These are phyloP conservation scores for Larimichthys polyactis DNA, from an alignment of 2,113 vertebrate genomes.

Conservation along the genomic window DNA sequence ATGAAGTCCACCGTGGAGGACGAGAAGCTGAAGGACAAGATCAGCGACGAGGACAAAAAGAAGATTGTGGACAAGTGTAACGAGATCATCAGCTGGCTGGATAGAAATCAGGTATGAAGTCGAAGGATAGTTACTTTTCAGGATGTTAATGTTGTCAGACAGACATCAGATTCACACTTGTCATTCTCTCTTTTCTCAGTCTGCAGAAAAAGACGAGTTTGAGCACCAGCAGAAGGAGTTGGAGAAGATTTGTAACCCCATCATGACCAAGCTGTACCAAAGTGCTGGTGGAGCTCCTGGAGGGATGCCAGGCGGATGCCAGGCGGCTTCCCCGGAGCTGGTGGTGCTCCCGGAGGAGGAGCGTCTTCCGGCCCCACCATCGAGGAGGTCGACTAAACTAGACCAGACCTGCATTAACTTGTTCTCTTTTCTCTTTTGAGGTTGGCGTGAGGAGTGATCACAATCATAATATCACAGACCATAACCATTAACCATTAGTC, in stretches of 20 bases:
- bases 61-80: conserved; percentile 91
- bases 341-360: conserved; percentile 70
- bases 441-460: background rate
- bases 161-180: background rate
- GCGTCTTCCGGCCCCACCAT: conserved; percentile 82
- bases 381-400: conserved; percentile 82
- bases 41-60: conserved; percentile 91
- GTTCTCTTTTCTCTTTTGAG: conserved; percentile 7
- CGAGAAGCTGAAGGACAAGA: conserved; percentile 92
- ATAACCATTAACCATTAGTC: background rate
- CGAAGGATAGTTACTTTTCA: too few species aligned
- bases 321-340: conserved; percentile 78
- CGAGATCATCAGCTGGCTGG: conserved; percentile 91
- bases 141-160: background rate
- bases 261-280: conserved; percentile 86
- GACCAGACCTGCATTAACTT: conserved; percentile 16
- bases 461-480: conserved; percentile 5
- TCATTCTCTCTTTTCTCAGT: conserved; percentile 62
- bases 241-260: conserved; percentile 86
- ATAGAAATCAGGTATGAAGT: conserved; percentile 88
- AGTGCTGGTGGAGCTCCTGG: conserved; percentile 76
- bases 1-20: conserved; percentile 94
- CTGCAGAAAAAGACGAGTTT: conserved; percentile 94
- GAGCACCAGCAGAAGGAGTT: conserved; percentile 95
- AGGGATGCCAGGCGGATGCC: conserved; percentile 89